Evolutionary conservation across 2,888 invertebrate species (phyloP).

Genomic region (Lepidochitona cinerea): DNA sequence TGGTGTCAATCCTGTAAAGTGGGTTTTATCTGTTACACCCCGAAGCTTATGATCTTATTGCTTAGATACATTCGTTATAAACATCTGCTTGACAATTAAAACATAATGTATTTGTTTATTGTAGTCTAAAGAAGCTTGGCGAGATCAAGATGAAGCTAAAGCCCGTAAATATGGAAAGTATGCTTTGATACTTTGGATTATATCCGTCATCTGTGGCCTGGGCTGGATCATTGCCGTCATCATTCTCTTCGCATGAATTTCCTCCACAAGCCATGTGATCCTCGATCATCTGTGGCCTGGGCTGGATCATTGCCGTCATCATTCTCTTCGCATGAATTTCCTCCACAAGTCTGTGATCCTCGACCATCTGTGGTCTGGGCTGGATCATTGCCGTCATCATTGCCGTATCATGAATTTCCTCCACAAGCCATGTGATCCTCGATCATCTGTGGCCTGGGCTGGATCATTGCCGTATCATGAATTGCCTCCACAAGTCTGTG

Average conservation of each 20-base stretch:
- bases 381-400: neutral
- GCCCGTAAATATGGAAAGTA: neutral
- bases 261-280: no score
- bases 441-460: neutral
- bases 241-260: neutral
- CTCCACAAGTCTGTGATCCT: no score
- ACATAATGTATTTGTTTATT: no score
- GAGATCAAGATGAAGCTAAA: neutral
- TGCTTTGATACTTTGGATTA: slow-evolving; percentile 1
- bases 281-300: neutral
- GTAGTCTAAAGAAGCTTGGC: neutral
- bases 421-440: no score
- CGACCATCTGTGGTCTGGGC: neutral
- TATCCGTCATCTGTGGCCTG: neutral
- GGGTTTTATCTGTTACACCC: no score
- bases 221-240: neutral
- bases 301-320: neutral
- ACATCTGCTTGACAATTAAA: no score
- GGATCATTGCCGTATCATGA: neutral
- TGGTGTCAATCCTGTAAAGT: no score
- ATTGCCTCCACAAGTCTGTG: no score
- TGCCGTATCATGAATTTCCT: no score
- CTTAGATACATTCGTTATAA: no score
- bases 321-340: neutral
- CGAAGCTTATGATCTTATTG: no score